Conservation (phyloP, 2,888 invertebrate species). For the Thymelicus sylvestris region DNA sequence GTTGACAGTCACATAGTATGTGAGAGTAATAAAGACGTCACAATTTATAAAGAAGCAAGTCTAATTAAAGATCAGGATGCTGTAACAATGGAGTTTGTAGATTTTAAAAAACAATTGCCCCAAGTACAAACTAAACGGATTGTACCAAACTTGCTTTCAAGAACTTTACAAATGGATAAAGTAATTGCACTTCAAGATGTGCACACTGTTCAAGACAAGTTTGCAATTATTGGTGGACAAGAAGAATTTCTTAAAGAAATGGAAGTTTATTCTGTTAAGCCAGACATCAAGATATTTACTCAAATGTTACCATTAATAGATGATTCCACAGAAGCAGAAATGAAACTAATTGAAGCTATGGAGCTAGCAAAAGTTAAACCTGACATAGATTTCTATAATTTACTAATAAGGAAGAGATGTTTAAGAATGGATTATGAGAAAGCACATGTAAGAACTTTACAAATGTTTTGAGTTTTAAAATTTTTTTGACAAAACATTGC, state of each 20-base stretch:
- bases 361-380: constrained; percentile 84
- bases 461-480: too few species aligned
- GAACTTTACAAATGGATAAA: constrained; percentile 84
- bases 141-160: constrained; percentile 88
- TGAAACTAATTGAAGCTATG: constrained; percentile 87
- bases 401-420: constrained; percentile 92
- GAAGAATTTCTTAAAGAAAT: constrained; percentile 91
- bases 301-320: constrained; percentile 90
- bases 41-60: background rate
- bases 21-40: background rate
- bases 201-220: constrained; percentile 86
- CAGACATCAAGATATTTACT: constrained; percentile 92
- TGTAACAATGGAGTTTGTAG: constrained; percentile 37
- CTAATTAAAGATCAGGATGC: constrained; percentile 16
- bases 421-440: constrained; percentile 87
- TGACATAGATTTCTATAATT: constrained; percentile 94
- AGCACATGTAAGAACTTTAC: constrained; percentile 86
- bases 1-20: background rate
- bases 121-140: constrained; percentile 48
- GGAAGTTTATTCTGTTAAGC: constrained; percentile 86
- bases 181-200: constrained; percentile 86
- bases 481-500: background rate
- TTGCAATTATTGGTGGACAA: constrained; percentile 92
- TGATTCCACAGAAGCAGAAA: constrained; percentile 87
- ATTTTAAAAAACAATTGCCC: constrained; percentile 35